phyloP scores from a whole-genome alignment of 2,797 vertebrate species.

The Tenualosa thibaudeaui region DNA sequence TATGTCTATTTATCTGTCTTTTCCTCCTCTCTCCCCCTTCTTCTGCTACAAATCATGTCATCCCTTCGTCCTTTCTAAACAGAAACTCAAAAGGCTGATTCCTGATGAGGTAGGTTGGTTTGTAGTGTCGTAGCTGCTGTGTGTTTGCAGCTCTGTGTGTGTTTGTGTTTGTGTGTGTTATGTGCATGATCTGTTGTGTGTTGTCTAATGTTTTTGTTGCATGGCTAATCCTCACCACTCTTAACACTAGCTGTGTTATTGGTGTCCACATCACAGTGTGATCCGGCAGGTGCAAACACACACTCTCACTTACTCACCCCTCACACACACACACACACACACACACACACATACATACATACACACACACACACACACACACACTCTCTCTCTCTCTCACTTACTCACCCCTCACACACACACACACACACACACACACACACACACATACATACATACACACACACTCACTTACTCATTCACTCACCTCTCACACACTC shows the following conservation, averaged over 20 bases:
- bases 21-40: neutral
- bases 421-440: neutral
- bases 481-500: too few relatives aligned
- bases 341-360: too few relatives aligned
- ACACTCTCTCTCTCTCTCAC: too few relatives aligned
- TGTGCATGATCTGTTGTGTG: neutral
- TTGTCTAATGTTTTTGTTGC: neutral
- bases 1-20: neutral
- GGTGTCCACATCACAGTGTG: neutral
- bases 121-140: neutral
- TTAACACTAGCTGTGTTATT: neutral
- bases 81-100: constrained; percentile 75
- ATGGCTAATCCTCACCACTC: neutral
- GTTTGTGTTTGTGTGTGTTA: neutral
- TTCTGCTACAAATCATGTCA: neutral
- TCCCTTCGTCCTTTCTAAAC: constrained; percentile 27
- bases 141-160: neutral
- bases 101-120: constrained; percentile 73
- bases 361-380: too few relatives aligned
- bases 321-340: neutral
- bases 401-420: too few relatives aligned
- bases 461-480: neutral
- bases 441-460: too few relatives aligned
- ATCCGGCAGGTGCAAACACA: too few relatives aligned
- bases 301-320: neutral